A percentile compares a stretch with the other conserved stretches of the same genome.
Evolutionary conservation across 2,888 invertebrate genomes (phyloP).

Genomic region (Apamea monoglypha): DNA sequence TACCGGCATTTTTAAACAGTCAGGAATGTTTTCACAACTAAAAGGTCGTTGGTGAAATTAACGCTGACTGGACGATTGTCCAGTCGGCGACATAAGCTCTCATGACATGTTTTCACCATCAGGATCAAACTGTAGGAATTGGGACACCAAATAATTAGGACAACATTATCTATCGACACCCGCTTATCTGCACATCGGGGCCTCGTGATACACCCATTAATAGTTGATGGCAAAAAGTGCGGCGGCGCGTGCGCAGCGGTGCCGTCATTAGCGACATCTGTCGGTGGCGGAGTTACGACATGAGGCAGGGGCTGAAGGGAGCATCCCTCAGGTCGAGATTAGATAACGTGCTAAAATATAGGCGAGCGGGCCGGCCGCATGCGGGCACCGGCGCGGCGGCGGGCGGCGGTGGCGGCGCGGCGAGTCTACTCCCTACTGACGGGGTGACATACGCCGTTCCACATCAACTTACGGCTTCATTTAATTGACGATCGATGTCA

Average conservation of each 20-base stretch:
- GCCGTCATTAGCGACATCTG: constrained; percentile 65
- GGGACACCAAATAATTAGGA: constrained; percentile 63
- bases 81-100: constrained; percentile 14
- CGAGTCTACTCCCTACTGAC: background rate
- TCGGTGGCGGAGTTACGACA: constrained; percentile 36
- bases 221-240: constrained; percentile 66
- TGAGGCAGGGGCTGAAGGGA: constrained; percentile 2
- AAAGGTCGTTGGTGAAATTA: background rate
- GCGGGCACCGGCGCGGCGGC: constrained; percentile 20
- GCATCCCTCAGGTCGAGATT: constrained; percentile 48
- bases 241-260: constrained; percentile 70
- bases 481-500: constrained; percentile 32
- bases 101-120: constrained; percentile 44
- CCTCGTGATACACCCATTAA: constrained; percentile 66
- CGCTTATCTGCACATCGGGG: constrained; percentile 65
- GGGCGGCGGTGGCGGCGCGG: background rate
- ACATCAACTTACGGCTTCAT: constrained; percentile 37
- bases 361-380: constrained; percentile 31
- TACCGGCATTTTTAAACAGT: background rate
- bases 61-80: too few relatives aligned
- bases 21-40: background rate
- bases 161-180: constrained; percentile 59
- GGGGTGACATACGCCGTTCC: constrained; percentile 4
- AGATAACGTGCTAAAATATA: constrained; percentile 67
- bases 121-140: constrained; percentile 5